These are phyloP conservation scores for Mastacembelus armatus DNA, from an alignment of 2,797 vertebrate genomes.

Conservation along the genomic window DNA sequence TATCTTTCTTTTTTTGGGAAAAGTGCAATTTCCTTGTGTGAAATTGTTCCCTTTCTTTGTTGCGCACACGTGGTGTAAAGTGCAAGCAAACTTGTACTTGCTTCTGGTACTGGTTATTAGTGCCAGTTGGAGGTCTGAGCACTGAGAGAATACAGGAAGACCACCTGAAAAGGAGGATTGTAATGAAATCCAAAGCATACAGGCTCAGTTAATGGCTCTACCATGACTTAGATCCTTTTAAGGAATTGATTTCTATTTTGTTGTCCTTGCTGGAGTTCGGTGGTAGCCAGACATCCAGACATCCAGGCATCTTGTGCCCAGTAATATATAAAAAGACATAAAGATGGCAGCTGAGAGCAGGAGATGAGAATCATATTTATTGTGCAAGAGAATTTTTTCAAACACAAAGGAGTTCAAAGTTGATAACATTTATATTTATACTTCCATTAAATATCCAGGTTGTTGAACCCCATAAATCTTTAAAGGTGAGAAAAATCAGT, in stretches of 20 bases:
- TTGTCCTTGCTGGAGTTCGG: neutral
- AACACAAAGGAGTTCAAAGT: no score
- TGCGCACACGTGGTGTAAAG: neutral
- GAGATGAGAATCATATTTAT: no score
- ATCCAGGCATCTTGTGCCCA: neutral
- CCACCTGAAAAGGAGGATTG: slow-evolving; percentile 12
- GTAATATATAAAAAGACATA: neutral
- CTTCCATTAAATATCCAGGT: no score
- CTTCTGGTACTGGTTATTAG: slow-evolving; percentile 4
- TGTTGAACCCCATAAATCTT: no score
- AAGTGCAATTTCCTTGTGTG: neutral
- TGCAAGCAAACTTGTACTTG: neutral
- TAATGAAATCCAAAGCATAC: neutral
- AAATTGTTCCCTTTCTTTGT: neutral
- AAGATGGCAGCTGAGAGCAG: neutral
- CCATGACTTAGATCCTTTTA: slow-evolving; percentile 14
- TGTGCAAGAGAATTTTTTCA: no score
- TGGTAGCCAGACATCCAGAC: neutral
- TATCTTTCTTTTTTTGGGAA: neutral
- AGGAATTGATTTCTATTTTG: slow-evolving; percentile 30
- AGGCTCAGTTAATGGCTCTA: neutral
- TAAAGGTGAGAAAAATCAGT: no score
- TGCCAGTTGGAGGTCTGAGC: slow-evolving; percentile 18
- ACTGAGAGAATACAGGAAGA: neutral
- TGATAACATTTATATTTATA: no score